Evolutionary conservation across 92 coral and sea anemone species (phyloP).

Genomic region (Epizoanthus rinbou): DNA sequence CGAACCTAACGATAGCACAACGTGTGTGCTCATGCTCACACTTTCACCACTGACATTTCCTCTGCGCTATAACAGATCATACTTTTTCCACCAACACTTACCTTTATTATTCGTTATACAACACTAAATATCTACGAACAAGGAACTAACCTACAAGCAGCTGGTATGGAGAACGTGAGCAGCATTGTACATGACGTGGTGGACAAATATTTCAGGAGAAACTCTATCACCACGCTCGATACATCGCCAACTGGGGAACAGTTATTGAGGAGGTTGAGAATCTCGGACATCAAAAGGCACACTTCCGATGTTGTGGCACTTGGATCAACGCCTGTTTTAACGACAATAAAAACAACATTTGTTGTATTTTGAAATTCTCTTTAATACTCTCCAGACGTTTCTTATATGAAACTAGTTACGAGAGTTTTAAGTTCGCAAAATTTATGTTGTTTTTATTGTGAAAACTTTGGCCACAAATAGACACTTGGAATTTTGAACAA

Average conservation of each 20-base stretch:
- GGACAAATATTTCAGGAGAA: slow-evolving; percentile 68
- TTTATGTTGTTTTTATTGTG: too few relatives aligned
- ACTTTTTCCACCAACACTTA: too few relatives aligned
- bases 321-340: slow-evolving; percentile 73
- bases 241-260: slow-evolving; percentile 84
- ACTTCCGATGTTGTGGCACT: slow-evolving; percentile 79
- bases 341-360: background rate
- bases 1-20: too few relatives aligned
- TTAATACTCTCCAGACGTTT: background rate
- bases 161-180: slow-evolving; percentile 83
- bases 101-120: background rate
- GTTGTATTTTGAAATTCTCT: background rate
- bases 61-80: too few relatives aligned
- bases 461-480: too few relatives aligned
- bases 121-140: background rate
- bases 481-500: too few relatives aligned
- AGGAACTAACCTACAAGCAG: slow-evolving; percentile 75
- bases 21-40: too few relatives aligned
- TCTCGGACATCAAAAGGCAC: slow-evolving; percentile 81
- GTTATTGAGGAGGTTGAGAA: slow-evolving; percentile 84
- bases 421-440: too few relatives aligned
- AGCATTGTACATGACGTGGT: slow-evolving; percentile 76
- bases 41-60: too few relatives aligned
- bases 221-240: slow-evolving; percentile 63
- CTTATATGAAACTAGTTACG: background rate